A percentile compares a stretch with the other conserved stretches of the same genome.
Conservation (phyloP, 2,888 invertebrate species). For the Orchesella flavescens region DNA sequence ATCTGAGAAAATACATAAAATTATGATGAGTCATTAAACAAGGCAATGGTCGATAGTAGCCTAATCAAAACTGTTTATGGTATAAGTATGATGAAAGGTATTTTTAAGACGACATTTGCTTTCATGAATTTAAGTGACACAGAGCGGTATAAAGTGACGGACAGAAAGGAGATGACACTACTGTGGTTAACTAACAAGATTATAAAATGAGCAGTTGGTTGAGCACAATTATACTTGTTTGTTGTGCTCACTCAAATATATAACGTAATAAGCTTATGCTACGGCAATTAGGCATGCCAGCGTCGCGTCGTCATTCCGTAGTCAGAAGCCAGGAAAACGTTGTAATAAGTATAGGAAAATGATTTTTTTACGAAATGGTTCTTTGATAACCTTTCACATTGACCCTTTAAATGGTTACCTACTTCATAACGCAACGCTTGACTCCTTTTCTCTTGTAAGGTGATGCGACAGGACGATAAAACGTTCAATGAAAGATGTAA, state of each 20-base stretch:
- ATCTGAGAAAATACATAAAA: slow-evolving; percentile 61
- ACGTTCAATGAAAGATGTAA: slow-evolving; percentile 21
- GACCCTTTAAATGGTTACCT: slow-evolving; percentile 67
- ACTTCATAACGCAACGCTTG: slow-evolving; percentile 63
- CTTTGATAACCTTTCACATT: slow-evolving; percentile 65
- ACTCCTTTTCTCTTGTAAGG: slow-evolving; percentile 55
- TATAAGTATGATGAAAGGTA: slow-evolving; percentile 13
- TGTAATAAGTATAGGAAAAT: slow-evolving; percentile 59
- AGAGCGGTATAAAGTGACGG: background rate
- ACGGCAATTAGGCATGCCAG: no score
- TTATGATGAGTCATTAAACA: slow-evolving; percentile 62
- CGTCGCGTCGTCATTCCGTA: background rate
- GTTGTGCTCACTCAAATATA: no score
- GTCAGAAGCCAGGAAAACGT: slow-evolving; percentile 47
- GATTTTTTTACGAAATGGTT: slow-evolving; percentile 43
- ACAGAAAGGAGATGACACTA: no score
- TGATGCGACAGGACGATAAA: slow-evolving; percentile 58
- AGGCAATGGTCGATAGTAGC: slow-evolving; percentile 45
- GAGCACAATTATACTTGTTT: no score
- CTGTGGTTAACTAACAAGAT: no score
- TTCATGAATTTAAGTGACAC: background rate
- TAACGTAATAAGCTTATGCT: no score
- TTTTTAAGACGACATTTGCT: slow-evolving; percentile 30
- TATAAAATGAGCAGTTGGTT: no score
- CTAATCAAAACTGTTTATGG: slow-evolving; percentile 30